Base-by-base conservation (phyloP, 2,113 vertebrate genomes). In the Cettia cetti region DNA sequence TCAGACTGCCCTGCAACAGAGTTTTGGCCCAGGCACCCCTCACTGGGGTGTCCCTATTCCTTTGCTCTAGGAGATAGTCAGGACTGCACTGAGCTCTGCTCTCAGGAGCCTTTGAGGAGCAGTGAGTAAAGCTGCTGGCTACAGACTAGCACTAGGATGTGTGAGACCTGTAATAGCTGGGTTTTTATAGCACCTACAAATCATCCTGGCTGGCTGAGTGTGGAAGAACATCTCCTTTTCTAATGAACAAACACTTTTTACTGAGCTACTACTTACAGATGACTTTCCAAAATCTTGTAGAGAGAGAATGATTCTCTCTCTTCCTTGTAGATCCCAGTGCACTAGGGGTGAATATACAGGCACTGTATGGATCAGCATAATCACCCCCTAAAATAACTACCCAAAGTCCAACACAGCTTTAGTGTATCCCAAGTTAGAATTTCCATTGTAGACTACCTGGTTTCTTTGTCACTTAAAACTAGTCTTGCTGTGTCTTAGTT, bases 31-130 rank as follows among this genome's bases (percentile, higher is more conserved):
- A 45, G 40, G 15, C 19, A 53, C 1, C 23, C 12, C 11, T 42
- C 22, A 1, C 13, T 19, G 59, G 40, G 14, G 1, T 1, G 0
- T 28, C 14, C 16, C 27, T 4, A 1, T 13, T 64, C 21, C 30
- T 21, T 35, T 47, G 15, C 54, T 89, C 13, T 49, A 3, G 28
- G 78, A 74, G 53, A 27, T 16, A 30, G 7, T 23, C 42, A 65
- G 60, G 42, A 15, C 61, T 77, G 9, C 54, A 11, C 69, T 82
- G 90, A 77, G 72, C 50, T 93, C 78, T 93, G 77, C 60, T 71
- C 78, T 45, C 47, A 42, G 6, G 16, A 20, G 15, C 39, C 17
- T 70, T 63, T 45, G 68, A 37, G 69, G 33, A 37, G 17, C 31
- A 42, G 4, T 10, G 39, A 50, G 16, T 39, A 71, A 66, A 94